Conservation (phyloP, 1,140 invertebrate species). For the Mercenaria mercenaria region DNA sequence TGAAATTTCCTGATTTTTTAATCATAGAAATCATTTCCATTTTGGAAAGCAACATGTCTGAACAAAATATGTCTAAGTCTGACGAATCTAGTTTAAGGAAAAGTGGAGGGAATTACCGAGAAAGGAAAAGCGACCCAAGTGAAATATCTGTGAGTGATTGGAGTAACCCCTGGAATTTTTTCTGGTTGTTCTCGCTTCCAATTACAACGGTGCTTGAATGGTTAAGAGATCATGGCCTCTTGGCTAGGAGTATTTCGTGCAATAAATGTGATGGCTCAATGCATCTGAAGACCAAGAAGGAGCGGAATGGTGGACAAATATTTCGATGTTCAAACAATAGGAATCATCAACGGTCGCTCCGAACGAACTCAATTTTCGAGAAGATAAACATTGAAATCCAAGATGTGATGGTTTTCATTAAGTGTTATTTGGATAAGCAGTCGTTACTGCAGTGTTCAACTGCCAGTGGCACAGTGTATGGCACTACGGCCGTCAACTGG, state of each 20-base stretch:
- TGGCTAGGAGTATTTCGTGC: background rate
- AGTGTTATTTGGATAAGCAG: background rate
- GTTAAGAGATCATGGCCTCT: background rate
- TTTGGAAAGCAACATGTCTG: too few relatives aligned
- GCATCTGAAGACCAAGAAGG: background rate
- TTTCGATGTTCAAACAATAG: background rate
- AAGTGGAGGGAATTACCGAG: slow-evolving; percentile 15
- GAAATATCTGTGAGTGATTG: background rate
- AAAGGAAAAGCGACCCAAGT: background rate
- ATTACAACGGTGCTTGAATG: background rate
- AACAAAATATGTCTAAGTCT: too few relatives aligned
- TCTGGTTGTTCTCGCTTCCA: background rate
- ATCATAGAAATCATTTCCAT: too few relatives aligned
- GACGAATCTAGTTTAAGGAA: background rate
- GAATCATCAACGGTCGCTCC: background rate
- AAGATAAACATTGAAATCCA: background rate
- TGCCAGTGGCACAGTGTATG: background rate
- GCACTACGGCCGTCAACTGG: slow-evolving; percentile 9
- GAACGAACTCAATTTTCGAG: slow-evolving; percentile 13
- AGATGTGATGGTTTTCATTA: background rate
- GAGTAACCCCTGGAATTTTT: slow-evolving; percentile 3
- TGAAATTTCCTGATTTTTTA: too few relatives aligned
- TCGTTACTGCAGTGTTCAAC: background rate
- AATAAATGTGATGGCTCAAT: background rate
- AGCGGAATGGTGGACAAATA: background rate